A percentile compares a stretch with the other conserved stretches of the same genome.
Conservation (phyloP, 2,113 vertebrate genomes). For the Atrichornis clamosus region DNA sequence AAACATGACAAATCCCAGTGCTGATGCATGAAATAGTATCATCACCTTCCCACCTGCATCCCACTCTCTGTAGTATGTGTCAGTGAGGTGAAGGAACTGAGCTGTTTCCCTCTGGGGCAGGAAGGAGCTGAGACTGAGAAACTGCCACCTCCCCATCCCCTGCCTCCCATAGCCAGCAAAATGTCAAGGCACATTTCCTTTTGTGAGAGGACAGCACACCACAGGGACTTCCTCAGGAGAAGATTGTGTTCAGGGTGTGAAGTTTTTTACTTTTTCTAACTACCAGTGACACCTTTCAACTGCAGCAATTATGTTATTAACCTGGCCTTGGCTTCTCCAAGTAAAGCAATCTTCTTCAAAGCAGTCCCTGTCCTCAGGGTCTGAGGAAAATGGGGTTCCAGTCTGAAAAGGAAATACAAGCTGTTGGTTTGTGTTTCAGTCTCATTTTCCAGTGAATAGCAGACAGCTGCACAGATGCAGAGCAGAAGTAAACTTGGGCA, state of each 20-base stretch:
- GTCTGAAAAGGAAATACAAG: neutral
- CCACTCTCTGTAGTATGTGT: fast-evolving
- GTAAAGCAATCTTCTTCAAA: neutral
- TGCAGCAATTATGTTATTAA: neutral
- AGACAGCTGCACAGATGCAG: neutral
- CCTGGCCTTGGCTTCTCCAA: neutral
- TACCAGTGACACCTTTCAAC: neutral
- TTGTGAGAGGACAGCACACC: neutral
- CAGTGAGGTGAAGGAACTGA: neutral
- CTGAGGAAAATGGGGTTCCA: neutral
- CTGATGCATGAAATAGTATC: neutral
- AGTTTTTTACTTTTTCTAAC: neutral
- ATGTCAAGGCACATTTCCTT: neutral
- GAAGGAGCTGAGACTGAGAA: neutral
- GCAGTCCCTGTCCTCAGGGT: neutral
- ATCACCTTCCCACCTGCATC: neutral
- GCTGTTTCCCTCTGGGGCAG: neutral
- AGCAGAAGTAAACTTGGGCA: neutral
- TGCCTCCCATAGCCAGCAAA: neutral
- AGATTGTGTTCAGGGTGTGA: neutral
- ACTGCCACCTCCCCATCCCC: neutral
- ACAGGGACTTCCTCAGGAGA: neutral
- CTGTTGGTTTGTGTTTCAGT: neutral
- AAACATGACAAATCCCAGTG: neutral
- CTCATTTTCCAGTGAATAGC: neutral